Evolutionary conservation across 1,140 invertebrate genomes (phyloP), one percentile per base, ranked within the genome.

Genomic region (Drosophila burlai): DNA sequence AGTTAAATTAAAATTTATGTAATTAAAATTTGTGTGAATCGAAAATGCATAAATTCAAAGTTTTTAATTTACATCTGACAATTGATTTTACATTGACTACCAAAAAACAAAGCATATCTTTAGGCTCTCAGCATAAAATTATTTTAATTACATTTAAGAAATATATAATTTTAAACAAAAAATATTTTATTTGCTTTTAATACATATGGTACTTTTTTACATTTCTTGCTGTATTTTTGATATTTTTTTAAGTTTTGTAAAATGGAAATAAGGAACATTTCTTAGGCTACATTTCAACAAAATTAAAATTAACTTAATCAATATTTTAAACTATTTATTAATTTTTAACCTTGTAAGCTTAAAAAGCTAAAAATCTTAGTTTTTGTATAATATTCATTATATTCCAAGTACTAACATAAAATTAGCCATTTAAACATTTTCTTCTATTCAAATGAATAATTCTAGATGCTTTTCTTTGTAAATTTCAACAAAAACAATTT

Each of bases 51-150:
- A 18, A 15, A 15, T 5, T 29, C 1, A 5, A 5, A 16, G 4
- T 11, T n/a, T 9, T 40, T n/a, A 31, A 31, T 31, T 31, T 34
- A 64, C 62, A 42, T 4, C 7, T 10, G 0, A 7, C 0, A 24
- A 1, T 38, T 1, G 15, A 38, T 62, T 64, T 60, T 61, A 43
- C 62, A 43, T 61, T 34, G 6, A 24, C 4, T 36, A 16, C 15
- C 38, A 4, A 10, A 11, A 13, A 11, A 61, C 1, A 0, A 16
- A 21, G 62, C 62, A 45, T 46, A 69, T 40, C 10, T 54, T 69
- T 26, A 31, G 47, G 67, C 29, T 10, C 16, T 8, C 13, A 0
- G 4, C n/a, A 7, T 11, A 34, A 16, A 21, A 21, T 34, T 45
- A 42, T 29, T n/a, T 29, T 18, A n/a, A n/a, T n/a, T n/a, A n/a